Evolutionary conservation across 2,888 invertebrate species (phyloP).

Genomic region (Hemicrepidius hirtus): DNA sequence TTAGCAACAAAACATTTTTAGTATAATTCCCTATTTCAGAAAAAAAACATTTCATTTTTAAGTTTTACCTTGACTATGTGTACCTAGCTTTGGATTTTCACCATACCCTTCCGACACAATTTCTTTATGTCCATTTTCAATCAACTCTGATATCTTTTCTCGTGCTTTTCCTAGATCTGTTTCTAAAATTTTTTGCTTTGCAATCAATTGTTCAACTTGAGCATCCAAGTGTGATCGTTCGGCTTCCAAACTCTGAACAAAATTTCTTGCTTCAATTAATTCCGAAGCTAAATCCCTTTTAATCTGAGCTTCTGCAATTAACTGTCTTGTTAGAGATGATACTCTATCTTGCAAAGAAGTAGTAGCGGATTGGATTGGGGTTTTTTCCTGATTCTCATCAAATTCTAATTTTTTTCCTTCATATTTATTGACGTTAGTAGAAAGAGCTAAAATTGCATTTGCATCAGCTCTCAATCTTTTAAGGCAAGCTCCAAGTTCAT

Average conservation of each 20-base stretch:
- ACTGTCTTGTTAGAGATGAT: slow-evolving; percentile 62
- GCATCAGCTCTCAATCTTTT: slow-evolving; percentile 82
- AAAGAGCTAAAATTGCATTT: slow-evolving; percentile 80
- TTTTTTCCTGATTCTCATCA: slow-evolving; percentile 9
- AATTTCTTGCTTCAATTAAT: slow-evolving; percentile 76
- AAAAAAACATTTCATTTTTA: slow-evolving; percentile 6
- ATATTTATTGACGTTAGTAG: slow-evolving; percentile 58
- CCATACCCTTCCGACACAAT: slow-evolving; percentile 75
- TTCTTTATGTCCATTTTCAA: slow-evolving; percentile 73
- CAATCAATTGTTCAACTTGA: slow-evolving; percentile 77
- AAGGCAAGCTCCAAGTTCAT: slow-evolving; percentile 81
- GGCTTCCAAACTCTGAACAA: slow-evolving; percentile 71
- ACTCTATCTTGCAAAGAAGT: slow-evolving; percentile 61
- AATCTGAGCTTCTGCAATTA: slow-evolving; percentile 65
- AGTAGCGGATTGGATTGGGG: background rate
- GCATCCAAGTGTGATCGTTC: slow-evolving; percentile 74
- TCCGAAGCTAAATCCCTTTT: slow-evolving; percentile 72
- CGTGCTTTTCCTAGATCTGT: slow-evolving; percentile 71
- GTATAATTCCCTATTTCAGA: no score
- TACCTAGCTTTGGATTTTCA: slow-evolving; percentile 61
- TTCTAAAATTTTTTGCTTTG: slow-evolving; percentile 76
- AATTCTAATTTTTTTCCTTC: slow-evolving; percentile 37
- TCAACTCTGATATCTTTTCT: slow-evolving; percentile 71
- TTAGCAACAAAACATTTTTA: no score
- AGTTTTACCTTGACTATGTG: slow-evolving; percentile 59